Evolutionary conservation across 1,140 invertebrate genomes (phyloP), one percentile per base, ranked within the genome.

Genomic region (Drosophila serrata): DNA sequence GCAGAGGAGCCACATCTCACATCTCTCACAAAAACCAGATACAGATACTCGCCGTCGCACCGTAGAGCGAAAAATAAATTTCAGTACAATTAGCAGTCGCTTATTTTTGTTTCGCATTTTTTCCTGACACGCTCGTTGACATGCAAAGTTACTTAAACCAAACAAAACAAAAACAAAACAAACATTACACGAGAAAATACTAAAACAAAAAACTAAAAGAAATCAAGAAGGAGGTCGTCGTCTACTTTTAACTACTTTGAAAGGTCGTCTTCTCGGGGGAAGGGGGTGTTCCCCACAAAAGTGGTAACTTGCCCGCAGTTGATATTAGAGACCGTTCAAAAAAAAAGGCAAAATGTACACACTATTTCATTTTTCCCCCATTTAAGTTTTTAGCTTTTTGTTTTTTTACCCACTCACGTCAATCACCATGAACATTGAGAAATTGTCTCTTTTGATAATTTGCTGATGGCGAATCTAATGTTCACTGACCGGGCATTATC

Each of bases 91-190:
- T 87, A 87, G 84, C 82, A 64, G 76, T 78, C 79, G 81, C 63
- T 78, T 85, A 82, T 87, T 69, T 87, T 72, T 81, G 81, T 62
- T 62, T 62, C 49, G 33, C 35, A 58, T 62, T 62, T 64, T 43
- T 33, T 51, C 31, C 46, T 88, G 84, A 88, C 82, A 77, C 70
- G 82, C 78, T 57, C 53, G 64, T 48, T 79, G 84, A 87, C 82
- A 87, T 87, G 82, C 82, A 87, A 87, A 87, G 76, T 88, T 87
- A 88, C 82, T 87, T 88, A 86, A 84, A 80, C 60, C 53, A 35
- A 59, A 56, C 49, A 58, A 69, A 64, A 24, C n/a, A 24, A 24
- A 63, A 31, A 46, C 46, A 63, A 42, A 75, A 57, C 35, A 62
- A 55, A 75, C 58, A 75, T 64, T 65, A 75, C 51, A 75, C 40